phyloP scores from a whole-genome alignment of 1,140 invertebrate genomes.

The Cheumatopsyche charites region DNA sequence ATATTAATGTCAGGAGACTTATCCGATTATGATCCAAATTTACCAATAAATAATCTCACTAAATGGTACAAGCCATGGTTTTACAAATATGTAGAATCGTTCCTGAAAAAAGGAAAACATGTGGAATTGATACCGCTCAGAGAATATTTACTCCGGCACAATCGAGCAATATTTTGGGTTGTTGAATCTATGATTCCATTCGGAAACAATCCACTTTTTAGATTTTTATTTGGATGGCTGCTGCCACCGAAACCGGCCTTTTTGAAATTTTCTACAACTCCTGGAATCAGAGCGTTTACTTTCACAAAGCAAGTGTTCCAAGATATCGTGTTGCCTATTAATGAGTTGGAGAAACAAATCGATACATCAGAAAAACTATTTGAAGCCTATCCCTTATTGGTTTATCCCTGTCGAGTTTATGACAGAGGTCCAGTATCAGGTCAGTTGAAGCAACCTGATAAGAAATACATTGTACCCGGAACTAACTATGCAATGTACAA shows the following conservation, averaged over 20 bases:
- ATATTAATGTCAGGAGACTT: constrained; percentile 78
- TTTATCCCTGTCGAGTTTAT: constrained; percentile 80
- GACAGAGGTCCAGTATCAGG: constrained; percentile 75
- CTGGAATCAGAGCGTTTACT: constrained; percentile 77
- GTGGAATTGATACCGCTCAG: constrained; percentile 78
- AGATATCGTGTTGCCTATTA: constrained; percentile 81
- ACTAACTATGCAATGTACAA: constrained; percentile 73
- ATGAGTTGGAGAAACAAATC: constrained; percentile 69
- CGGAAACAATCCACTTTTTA: constrained; percentile 80
- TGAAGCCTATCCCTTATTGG: constrained; percentile 80
- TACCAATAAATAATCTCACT: constrained; percentile 72
- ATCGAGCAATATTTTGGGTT: constrained; percentile 83
- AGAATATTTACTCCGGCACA: constrained; percentile 82
- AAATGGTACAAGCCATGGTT: constrained; percentile 88
- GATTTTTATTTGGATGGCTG: constrained; percentile 77
- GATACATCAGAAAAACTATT: constrained; percentile 69
- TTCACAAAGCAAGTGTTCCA: constrained; percentile 83
- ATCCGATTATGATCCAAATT: constrained; percentile 54
- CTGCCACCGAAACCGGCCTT: constrained; percentile 83
- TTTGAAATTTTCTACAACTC: constrained; percentile 80
- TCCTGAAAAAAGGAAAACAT: constrained; percentile 56
- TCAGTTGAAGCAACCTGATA: constrained; percentile 62
- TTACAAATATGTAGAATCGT: constrained; percentile 76
- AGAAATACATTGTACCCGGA: constrained; percentile 68
- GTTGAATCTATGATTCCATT: constrained; percentile 83